Evolutionary conservation across 2,888 invertebrate species (phyloP), one percentile per base, ranked within the genome.

Genomic region (Zygogramma bicolorata): DNA sequence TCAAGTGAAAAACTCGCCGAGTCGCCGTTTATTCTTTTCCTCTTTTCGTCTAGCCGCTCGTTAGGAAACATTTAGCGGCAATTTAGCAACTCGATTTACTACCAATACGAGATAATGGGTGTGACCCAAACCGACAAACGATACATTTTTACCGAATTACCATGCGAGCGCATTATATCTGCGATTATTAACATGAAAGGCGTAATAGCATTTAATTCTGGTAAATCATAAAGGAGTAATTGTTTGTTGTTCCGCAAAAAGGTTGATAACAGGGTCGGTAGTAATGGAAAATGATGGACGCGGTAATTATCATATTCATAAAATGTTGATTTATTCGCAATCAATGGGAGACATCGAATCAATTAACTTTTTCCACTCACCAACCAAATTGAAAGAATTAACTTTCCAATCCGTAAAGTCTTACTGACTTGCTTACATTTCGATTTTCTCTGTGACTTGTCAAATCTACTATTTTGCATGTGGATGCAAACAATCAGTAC

Each of bases 71-170:
- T 71, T 71, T 68, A 71, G 68, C 68, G 58, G 67, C 63, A 71
- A 68, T 71, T 71, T 68, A 71, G 63, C 61, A 53, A 59, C 71
- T 65, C 71, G 65, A 71, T 71, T 68, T 71, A 68, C 68, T 60
- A 63, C 49, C 71, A 68, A 65, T 53, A 34, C 34, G 61, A 62
- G 46, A 63, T 46, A 63, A 65, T 73, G 73, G 75, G 75, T 69
- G 75, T 69, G 73, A 68, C 73, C 15, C 22, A 69, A 49, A 73
- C 71, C 75, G 73, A 75, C 75, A 75, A 75, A 75, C 75, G 68
- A 40, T 40, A 18, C 46, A 34, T 58, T 59, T 69, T 75, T 75
- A 63, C 63, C 31, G 46, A 63, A 63, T 63, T 63, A 63, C 34
- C 63, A 42, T 27, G 10, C 46, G 63, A 63, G 63, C 49, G 49